Base-by-base conservation (phyloP, 1,140 invertebrate genomes). In the Drosophila prosaltans region DNA sequence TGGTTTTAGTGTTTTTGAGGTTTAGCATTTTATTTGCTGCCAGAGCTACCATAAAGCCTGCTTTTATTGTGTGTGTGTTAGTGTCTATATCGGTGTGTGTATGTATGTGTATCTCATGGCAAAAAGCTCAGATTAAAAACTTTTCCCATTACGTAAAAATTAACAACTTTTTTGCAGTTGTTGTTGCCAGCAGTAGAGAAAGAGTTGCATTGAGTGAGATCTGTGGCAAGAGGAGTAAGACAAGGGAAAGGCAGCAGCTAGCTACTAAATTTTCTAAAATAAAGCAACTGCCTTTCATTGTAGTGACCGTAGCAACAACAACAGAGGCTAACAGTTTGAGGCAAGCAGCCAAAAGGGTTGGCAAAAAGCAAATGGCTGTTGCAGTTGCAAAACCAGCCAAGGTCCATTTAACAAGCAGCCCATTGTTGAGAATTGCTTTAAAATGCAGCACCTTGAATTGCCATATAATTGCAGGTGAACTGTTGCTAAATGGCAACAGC, bases 121-220 rank as follows among this genome's bases (percentile, higher is more conserved):
- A 65, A 66, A 51, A 68, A 66, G 65, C 66, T 65, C 69, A 85
- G 82, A 85, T 85, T 85, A 85, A 85, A 88, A 85, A 85, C 82
- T 85, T 85, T 85, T 85, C 82, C 82, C 82, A 85, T 85, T 85
- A 85, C 82, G 79, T 79, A 88, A 79, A 85, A 85, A 85, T 85
- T 86, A 85, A 82, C 83, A 85, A 88, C 69, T 84, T 85, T 81
- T 72, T 26, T 62, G 73, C 61, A 71, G 58, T 65, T 66, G 54
- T 51, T 61, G 45, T 80, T 74, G 67, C 28, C 4, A 30, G 4
- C 28, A 30, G 51, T 21, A 39, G 57, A 59, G 57, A 59, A 59
- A 59, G 30, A 59, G 57, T 64, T 61, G 69, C 39, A 66, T 32
- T 59, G 62, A 69, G 58, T 43, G 45, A 41, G 0, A 57, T 64